phyloP scores from a whole-genome alignment of 92 coral and sea anemone species.

The Palythoa caribaeorum region DNA sequence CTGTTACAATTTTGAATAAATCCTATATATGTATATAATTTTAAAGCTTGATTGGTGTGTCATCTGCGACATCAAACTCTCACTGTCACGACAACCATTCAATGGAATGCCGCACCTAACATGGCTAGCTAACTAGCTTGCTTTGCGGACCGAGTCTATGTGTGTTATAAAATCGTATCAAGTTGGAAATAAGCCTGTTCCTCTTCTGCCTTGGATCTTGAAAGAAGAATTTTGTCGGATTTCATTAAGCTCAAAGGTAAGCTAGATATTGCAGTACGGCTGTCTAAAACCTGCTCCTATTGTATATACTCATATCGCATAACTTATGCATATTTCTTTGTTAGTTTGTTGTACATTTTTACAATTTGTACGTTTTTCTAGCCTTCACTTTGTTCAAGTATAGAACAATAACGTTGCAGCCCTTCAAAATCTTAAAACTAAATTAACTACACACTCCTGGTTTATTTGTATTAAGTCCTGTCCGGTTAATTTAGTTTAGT shows the following conservation, averaged over 20 bases:
- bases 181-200: not conserved
- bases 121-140: not conserved
- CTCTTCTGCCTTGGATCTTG: not conserved
- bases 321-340: not conserved
- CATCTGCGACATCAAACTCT: not conserved
- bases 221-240: not conserved
- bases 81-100: not conserved
- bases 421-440: no score
- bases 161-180: not conserved
- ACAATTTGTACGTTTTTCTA: not conserved
- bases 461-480: no score
- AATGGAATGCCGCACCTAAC: not conserved
- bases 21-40: not conserved
- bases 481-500: no score
- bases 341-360: not conserved
- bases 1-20: no score
- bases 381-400: not conserved
- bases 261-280: no score
- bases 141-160: constrained; percentile 18
- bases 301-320: not conserved
- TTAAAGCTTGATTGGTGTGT: not conserved
- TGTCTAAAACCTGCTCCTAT: not conserved
- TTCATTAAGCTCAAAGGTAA: not conserved
- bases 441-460: no score
- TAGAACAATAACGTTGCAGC: not conserved